A percentile compares a stretch with the other conserved stretches of the same genome.
Evolutionary conservation across 2,888 invertebrate genomes (phyloP).

Genomic region (Melangyna quadrimaculata): DNA sequence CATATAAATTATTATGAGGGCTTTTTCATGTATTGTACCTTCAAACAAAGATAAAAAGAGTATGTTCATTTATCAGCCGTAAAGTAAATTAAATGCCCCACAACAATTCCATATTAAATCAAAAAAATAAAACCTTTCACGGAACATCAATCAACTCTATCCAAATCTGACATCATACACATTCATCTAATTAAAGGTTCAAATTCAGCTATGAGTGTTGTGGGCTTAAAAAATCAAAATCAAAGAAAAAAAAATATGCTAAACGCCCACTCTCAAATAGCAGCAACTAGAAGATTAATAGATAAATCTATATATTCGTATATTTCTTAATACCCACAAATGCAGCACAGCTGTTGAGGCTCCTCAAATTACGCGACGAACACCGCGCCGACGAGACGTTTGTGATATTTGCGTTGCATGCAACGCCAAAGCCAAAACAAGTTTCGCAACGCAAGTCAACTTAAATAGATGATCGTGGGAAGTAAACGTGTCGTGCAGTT

Average conservation of each 20-base stretch:
- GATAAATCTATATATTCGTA: slow-evolving; percentile 14
- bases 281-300: slow-evolving; percentile 10
- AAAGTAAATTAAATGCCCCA: neutral
- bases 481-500: slow-evolving; percentile 50
- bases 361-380: slow-evolving; percentile 1
- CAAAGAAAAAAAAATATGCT: neutral
- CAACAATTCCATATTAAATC: neutral
- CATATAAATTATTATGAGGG: neutral
- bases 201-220: neutral
- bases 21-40: neutral
- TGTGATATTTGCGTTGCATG: slow-evolving; percentile 35
- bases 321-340: slow-evolving; percentile 12
- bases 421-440: slow-evolving; percentile 37
- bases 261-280: slow-evolving; percentile 1
- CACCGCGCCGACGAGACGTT: too few species aligned
- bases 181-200: slow-evolving; percentile 47
- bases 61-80: neutral
- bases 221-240: neutral
- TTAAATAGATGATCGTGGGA: slow-evolving; percentile 58
- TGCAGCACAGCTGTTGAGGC: slow-evolving; percentile 20
- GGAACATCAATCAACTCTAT: slow-evolving; percentile 44
- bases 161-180: slow-evolving; percentile 27
- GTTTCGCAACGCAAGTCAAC: slow-evolving; percentile 62
- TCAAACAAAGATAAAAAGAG: neutral
- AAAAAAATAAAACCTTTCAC: slow-evolving; percentile 2